phyloP scores from a whole-genome alignment of 2,888 invertebrate species.

The Blera fallax region DNA sequence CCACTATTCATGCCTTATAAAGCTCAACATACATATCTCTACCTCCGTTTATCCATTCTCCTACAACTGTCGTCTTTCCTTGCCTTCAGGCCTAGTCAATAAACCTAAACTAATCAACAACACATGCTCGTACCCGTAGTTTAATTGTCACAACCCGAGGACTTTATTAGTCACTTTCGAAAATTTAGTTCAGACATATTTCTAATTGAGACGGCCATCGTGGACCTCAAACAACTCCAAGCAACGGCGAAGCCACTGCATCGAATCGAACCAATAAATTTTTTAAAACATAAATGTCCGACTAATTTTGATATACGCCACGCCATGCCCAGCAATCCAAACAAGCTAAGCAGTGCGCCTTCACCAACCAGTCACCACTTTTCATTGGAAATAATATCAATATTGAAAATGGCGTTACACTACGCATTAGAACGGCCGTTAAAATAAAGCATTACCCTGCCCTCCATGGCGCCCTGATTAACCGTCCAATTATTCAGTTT shows the following conservation, averaged over 20 bases:
- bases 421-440: conserved; percentile 38
- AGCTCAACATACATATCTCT: too few relatives aligned
- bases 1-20: too few relatives aligned
- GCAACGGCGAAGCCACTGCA: neutral
- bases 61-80: too few relatives aligned
- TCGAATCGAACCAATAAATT: conserved; percentile 18
- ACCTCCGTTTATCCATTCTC: too few relatives aligned
- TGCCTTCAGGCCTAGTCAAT: neutral
- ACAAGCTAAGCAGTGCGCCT: neutral
- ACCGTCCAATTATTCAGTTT: conserved; percentile 54
- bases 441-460: conserved; percentile 32
- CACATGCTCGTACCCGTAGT: too few relatives aligned
- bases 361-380: neutral
- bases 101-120: neutral
- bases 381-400: conserved; percentile 34
- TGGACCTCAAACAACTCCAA: neutral
- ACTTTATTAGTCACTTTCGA: neutral
- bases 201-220: neutral
- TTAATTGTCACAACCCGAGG: neutral
- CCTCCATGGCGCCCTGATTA: neutral
- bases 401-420: conserved; percentile 60
- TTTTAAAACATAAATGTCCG: conserved; percentile 53
- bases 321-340: neutral
- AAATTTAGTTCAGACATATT: neutral
- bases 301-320: conserved; percentile 59